A percentile compares a stretch with the other conserved stretches of the same genome.
Conservation (phyloP, 2,888 invertebrate genomes). For the Apotomis capreana region DNA sequence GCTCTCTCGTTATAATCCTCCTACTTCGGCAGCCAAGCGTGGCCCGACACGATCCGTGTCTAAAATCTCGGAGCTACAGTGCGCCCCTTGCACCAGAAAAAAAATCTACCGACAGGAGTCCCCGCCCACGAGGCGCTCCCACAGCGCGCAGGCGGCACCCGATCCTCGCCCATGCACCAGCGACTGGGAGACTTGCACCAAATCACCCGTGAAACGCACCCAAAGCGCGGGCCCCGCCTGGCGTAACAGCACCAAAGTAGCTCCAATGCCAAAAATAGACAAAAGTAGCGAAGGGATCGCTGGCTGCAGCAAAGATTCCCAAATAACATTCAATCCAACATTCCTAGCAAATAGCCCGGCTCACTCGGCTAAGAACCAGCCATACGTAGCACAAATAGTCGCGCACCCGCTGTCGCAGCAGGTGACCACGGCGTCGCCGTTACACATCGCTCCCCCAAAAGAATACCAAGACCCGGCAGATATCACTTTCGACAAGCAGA, state of each 20-base stretch:
- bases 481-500: conserved; percentile 56
- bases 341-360: conserved; percentile 82
- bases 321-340: conserved; percentile 80
- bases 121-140: conserved; percentile 72
- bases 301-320: conserved; percentile 69
- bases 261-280: conserved; percentile 67
- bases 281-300: conserved; percentile 60
- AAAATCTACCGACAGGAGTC: conserved; percentile 69
- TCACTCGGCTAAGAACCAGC: conserved; percentile 74
- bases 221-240: conserved; percentile 76
- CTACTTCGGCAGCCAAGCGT: conserved; percentile 68
- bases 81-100: conserved; percentile 67
- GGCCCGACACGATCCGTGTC: conserved; percentile 65
- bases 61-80: conserved; percentile 69
- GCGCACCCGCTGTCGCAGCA: conserved; percentile 79
- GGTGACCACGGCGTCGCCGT: conserved; percentile 74
- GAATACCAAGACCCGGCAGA: conserved; percentile 77
- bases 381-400: conserved; percentile 78
- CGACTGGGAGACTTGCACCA: conserved; percentile 67
- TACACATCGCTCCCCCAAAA: conserved; percentile 77
- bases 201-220: conserved; percentile 76
- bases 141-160: conserved; percentile 70
- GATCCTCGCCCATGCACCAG: conserved; percentile 69
- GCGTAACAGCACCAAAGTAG: conserved; percentile 76
- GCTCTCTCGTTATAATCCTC: conserved; percentile 65